Conservation (phyloP, 2,797 vertebrate genomes). For the Crypturellus tataupa region DNA sequence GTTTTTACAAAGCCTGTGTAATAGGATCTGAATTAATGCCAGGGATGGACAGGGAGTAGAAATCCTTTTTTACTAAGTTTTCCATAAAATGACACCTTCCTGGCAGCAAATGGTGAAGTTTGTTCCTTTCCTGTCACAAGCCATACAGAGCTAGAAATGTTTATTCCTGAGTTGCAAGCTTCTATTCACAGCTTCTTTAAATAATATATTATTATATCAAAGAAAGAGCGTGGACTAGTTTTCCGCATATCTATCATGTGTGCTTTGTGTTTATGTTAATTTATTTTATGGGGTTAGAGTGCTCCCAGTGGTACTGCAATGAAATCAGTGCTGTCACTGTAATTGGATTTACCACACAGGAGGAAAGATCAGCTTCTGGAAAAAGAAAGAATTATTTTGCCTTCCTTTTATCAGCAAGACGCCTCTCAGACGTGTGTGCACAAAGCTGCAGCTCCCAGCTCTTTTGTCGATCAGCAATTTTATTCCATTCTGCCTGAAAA, state of each 20-base stretch:
- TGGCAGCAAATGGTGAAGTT: not conserved
- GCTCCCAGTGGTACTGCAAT: slow-evolving; percentile 36
- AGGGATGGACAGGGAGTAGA: not conserved
- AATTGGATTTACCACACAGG: slow-evolving; percentile 30
- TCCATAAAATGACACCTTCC: not conserved
- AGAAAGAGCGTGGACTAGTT: not conserved
- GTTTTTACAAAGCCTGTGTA: not conserved
- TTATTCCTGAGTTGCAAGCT: not conserved
- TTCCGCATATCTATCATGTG: not conserved
- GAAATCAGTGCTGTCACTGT: slow-evolving; percentile 34
- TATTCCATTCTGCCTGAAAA: not conserved
- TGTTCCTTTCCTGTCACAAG: not conserved
- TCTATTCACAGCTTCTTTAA: slow-evolving; percentile 32
- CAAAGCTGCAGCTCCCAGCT: not conserved
- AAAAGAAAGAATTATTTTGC: slow-evolving; percentile 36
- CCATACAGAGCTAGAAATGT: not conserved
- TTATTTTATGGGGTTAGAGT: slow-evolving; percentile 47
- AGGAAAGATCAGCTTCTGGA: slow-evolving; percentile 51
- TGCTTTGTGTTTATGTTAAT: slow-evolving; percentile 57
- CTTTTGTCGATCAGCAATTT: not conserved
- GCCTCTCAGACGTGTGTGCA: not conserved
- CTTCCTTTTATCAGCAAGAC: slow-evolving; percentile 8
- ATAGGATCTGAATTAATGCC: not conserved
- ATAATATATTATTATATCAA: not conserved
- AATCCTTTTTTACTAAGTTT: not conserved